phyloP scores from a whole-genome alignment of 2,797 vertebrate species.

The Parauchenoglanis punctatus region DNA sequence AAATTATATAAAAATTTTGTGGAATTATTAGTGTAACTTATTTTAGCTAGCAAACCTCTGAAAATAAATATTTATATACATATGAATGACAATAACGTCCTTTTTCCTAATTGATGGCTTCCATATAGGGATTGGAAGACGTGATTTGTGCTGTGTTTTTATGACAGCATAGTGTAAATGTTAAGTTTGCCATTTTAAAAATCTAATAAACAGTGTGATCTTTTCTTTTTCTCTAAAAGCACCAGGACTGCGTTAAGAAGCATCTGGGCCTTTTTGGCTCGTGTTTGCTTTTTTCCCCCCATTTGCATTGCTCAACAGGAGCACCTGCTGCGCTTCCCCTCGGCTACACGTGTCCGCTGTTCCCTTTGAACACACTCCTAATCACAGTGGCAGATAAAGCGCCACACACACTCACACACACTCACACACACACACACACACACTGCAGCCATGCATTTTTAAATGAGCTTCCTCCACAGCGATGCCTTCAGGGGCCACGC shows the following conservation, averaged over 20 bases:
- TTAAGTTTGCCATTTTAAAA: background rate
- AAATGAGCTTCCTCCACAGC: constrained; percentile 73
- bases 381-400: constrained; percentile 69
- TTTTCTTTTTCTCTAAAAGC: constrained; percentile 8
- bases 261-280: constrained; percentile 24
- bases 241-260: background rate
- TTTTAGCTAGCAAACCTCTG: background rate
- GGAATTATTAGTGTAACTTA: background rate
- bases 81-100: background rate
- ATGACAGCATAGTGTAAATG: background rate
- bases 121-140: background rate
- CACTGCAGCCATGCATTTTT: constrained; percentile 57
- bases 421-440: constrained; percentile 24
- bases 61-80: background rate
- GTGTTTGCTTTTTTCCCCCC: constrained; percentile 19
- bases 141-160: background rate
- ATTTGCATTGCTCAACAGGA: constrained; percentile 65
- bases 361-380: constrained; percentile 65
- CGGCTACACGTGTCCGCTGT: constrained; percentile 58
- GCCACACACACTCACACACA: constrained; percentile 31
- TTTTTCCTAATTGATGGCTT: background rate
- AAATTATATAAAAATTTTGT: background rate
- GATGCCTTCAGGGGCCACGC: constrained; percentile 69
- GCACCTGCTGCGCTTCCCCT: constrained; percentile 60
- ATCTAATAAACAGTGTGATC: background rate